Evolutionary conservation across 2,888 invertebrate genomes (phyloP), one percentile per base, ranked within the genome.

Genomic region (Maniola hyperantus): DNA sequence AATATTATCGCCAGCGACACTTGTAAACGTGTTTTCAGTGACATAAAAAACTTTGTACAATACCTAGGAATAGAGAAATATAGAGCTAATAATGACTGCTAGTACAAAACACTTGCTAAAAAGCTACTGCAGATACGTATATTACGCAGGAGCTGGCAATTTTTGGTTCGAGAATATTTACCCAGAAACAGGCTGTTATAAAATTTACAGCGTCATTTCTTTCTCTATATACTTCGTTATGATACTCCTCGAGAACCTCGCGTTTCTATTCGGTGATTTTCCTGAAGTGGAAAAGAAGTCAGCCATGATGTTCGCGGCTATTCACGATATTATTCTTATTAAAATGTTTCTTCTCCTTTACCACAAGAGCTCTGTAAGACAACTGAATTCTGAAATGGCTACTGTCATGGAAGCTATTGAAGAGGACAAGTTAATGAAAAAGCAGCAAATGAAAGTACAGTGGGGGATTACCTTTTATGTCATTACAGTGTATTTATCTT

Each of bases 241-340:
- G 90, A 83, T 87, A 76, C 80, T 87, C 53, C 83, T 90, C 5
- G 90, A 91, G 73, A 89, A 89, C 71, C 66, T 89, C 13, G 89
- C 90, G 0, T 88, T 87, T n/a, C 69, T 84, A 46, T 81, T 84
- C 69, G 89, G 88, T 5, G 76, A 77, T 59, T 90, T 89, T 68
- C 89, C 89, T 36, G 80, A 84, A 72, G 85, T 88, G 46, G 90
- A 90, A 75, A 88, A 87, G 76, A 87, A 88, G 66, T 89, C 89
- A n/a, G 84, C 88, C 13, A 80, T 85, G 60, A 91, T 89, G 88
- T 90, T 90, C 70, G 78, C 87, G 6, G 88, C 88, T 13, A 87
- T 89, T 71, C 90, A 91, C 73, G 84, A 86, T 69, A 89, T 89
- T 64, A 87, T 91, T 33, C 79, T 89, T 6, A 74, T 80, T 50